These are phyloP conservation scores for Xiphorhynchus elegans DNA, from an alignment of 2,113 vertebrate species.

Conservation along the genomic window DNA sequence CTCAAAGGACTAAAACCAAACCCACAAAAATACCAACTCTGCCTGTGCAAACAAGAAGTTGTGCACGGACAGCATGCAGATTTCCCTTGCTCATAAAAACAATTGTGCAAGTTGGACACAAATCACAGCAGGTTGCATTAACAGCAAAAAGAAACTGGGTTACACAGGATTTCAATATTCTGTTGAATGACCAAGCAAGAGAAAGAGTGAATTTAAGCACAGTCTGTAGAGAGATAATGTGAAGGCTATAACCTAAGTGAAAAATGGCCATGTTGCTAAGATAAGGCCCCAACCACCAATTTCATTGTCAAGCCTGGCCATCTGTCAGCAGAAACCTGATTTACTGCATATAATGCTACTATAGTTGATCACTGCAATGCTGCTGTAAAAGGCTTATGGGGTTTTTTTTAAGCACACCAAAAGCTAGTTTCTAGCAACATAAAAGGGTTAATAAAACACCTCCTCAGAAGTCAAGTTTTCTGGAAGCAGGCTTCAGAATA, in stretches of 20 bases:
- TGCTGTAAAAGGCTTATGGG: not conserved
- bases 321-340: constrained; percentile 64
- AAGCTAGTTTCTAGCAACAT: not conserved
- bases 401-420: not conserved
- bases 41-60: not conserved
- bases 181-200: not conserved
- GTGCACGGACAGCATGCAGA: not conserved
- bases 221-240: constrained; percentile 23
- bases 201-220: not conserved
- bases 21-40: not conserved
- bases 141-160: not conserved
- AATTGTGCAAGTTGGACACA: not conserved
- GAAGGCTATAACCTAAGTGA: constrained; percentile 20
- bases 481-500: not conserved
- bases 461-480: not conserved
- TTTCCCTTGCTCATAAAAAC: not conserved
- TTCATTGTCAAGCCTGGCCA: constrained; percentile 50
- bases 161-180: constrained; percentile 31
- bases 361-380: constrained; percentile 28
- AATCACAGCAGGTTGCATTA: not conserved
- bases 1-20: not conserved
- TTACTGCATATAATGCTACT: constrained; percentile 52
- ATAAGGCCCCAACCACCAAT: constrained; percentile 54
- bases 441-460: constrained; percentile 51
- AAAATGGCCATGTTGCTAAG: constrained; percentile 30